These are phyloP conservation scores for Coluber constrictor DNA, from an alignment of 2,797 vertebrate species.

Conservation along the genomic window DNA sequence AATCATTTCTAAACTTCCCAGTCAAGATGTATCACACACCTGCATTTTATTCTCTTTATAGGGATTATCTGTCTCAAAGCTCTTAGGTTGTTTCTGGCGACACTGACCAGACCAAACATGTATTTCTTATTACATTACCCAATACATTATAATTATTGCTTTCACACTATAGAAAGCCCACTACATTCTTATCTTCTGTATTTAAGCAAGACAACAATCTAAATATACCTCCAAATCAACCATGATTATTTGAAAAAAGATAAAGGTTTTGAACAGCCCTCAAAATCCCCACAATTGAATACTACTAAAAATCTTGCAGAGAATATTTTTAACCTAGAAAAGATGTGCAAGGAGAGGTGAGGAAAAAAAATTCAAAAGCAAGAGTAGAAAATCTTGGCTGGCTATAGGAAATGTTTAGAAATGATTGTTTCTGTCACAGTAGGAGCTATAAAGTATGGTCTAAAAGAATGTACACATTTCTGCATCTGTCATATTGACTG, in stretches of 20 bases:
- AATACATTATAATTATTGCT: neutral
- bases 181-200: neutral
- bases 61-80: neutral
- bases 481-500: neutral
- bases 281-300: neutral
- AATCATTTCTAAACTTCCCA: neutral
- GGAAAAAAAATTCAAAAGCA: neutral
- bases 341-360: neutral
- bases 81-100: neutral
- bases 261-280: neutral
- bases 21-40: neutral
- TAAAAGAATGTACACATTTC: neutral
- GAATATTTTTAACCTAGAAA: neutral
- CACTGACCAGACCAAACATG: neutral
- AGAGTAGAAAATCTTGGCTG: neutral
- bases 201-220: neutral
- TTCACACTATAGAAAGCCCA: neutral
- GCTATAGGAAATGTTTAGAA: neutral
- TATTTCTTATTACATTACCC: neutral
- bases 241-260: neutral
- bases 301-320: neutral
- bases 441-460: neutral
- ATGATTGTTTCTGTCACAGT: neutral
- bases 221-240: neutral
- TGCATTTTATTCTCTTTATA: neutral